A percentile compares a stretch with the other conserved stretches of the same genome.
These are phyloP conservation scores for Ptyas mucosa DNA, from an alignment of 2,113 vertebrate genomes.

Conservation along the genomic window DNA sequence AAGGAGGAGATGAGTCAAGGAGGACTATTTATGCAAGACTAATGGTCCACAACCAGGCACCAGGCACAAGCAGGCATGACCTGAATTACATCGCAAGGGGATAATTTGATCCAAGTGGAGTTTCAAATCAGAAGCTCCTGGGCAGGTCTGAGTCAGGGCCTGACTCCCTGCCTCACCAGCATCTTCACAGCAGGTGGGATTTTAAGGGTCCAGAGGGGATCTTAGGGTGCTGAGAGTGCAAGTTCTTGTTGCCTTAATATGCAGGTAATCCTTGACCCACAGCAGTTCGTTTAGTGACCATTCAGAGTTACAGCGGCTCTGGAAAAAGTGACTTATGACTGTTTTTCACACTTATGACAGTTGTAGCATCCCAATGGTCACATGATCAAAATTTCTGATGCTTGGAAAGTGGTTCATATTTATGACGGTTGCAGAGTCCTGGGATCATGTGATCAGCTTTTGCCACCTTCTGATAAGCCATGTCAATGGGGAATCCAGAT, in stretches of 20 bases:
- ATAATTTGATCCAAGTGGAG: background rate
- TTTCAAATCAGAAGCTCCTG: background rate
- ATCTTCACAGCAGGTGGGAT: background rate
- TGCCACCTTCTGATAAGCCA: no score
- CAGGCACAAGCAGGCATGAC: background rate
- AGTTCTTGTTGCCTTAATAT: background rate
- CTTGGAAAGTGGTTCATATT: no score
- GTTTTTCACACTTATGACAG: no score
- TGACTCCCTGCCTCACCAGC: background rate
- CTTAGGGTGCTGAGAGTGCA: background rate
- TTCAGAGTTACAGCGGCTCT: no score
- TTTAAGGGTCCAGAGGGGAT: background rate
- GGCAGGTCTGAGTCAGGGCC: background rate
- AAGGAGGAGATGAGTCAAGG: background rate
- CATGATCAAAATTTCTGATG: no score
- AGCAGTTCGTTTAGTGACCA: no score
- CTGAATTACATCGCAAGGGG: background rate
- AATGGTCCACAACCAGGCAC: background rate
- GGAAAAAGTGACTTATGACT: no score
- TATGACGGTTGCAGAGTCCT: no score
- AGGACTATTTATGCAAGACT: background rate
- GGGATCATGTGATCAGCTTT: no score
- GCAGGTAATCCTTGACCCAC: no score
- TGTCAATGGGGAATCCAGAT: no score
- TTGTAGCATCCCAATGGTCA: no score